phyloP scores from a whole-genome alignment of 2,888 invertebrate species.

The Mythimna vitellina region DNA sequence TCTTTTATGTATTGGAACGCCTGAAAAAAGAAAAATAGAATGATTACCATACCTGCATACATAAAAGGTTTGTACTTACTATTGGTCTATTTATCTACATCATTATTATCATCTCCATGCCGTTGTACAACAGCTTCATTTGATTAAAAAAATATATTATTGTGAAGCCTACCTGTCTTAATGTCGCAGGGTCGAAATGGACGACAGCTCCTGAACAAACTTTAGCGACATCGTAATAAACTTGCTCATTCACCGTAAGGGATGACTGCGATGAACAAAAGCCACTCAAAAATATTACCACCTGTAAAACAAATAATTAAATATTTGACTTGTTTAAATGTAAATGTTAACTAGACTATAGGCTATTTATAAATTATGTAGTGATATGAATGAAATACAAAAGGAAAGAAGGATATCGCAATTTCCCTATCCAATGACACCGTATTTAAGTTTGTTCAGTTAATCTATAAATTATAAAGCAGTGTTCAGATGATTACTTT shows the following conservation, averaged over 20 bases:
- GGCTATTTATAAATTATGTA: not conserved
- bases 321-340: not conserved
- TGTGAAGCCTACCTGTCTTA: constrained; percentile 68
- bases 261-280: constrained; percentile 64
- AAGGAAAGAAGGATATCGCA: too few species aligned
- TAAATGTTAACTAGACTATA: not conserved
- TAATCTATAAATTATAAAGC: too few species aligned
- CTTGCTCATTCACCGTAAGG: constrained; percentile 58
- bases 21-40: constrained; percentile 69
- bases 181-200: constrained; percentile 66
- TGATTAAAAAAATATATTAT: constrained; percentile 37
- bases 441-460: too few species aligned
- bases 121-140: not conserved
- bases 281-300: constrained; percentile 75
- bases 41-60: not conserved
- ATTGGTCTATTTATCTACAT: not conserved
- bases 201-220: constrained; percentile 79
- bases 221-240: constrained; percentile 78
- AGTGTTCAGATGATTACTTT: too few species aligned
- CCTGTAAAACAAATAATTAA: constrained; percentile 54
- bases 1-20: constrained; percentile 78
- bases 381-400: not conserved
- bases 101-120: not conserved
- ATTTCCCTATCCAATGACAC: too few species aligned
- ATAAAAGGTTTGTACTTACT: not conserved